phyloP scores from a whole-genome alignment of 2,113 vertebrate genomes.

The Apeltes quadracus region DNA sequence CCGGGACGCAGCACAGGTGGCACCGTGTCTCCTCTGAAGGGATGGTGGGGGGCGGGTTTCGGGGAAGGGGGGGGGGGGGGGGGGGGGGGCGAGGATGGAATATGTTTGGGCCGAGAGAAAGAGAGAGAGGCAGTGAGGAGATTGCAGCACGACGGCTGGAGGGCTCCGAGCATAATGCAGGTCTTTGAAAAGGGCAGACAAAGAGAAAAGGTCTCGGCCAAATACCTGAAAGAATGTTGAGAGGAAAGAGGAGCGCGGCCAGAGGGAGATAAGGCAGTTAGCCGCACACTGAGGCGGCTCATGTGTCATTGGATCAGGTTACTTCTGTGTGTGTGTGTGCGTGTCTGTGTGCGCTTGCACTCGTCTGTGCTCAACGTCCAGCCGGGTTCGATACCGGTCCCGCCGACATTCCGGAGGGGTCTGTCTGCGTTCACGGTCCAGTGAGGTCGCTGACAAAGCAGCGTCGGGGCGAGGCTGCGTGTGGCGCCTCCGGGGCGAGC shows the following conservation, averaged over 20 bases:
- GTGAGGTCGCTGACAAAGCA: constrained; percentile 75
- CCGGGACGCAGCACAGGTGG: constrained; percentile 57
- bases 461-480: constrained; percentile 52
- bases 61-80: constrained; percentile 23
- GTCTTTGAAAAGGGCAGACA: constrained; percentile 81
- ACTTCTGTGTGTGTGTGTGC: constrained; percentile 26
- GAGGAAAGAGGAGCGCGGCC: constrained; percentile 79
- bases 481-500: constrained; percentile 69
- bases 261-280: constrained; percentile 79
- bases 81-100: constrained; percentile 2
- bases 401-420: constrained; percentile 72
- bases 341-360: constrained; percentile 34
- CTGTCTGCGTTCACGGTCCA: constrained; percentile 78
- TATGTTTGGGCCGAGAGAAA: constrained; percentile 23
- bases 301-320: constrained; percentile 75
- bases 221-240: constrained; percentile 82
- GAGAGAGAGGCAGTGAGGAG: constrained; percentile 37
- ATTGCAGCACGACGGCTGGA: constrained; percentile 62
- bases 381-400: constrained; percentile 57
- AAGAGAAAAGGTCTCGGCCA: constrained; percentile 80
- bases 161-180: constrained; percentile 75
- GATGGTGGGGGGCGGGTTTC: constrained; percentile 19
- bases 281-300: constrained; percentile 76
- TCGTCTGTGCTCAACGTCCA: constrained; percentile 53
- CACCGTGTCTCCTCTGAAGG: constrained; percentile 32